A percentile compares a stretch with the other conserved stretches of the same genome.
Conservation (phyloP, 1,140 invertebrate species). For the Berghia stephanieae region DNA sequence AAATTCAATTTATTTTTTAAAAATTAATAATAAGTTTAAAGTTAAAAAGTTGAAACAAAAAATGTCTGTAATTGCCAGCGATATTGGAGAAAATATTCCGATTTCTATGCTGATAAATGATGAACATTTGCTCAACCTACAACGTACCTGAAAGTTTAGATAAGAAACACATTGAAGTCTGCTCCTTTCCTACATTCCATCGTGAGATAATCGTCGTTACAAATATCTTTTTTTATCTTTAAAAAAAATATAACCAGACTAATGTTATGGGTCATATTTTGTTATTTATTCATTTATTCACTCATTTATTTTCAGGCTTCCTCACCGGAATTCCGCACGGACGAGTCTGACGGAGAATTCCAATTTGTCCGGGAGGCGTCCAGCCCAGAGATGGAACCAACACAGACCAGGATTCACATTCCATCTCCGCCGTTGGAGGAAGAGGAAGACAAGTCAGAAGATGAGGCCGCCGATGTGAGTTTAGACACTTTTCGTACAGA, state of each 20-base stretch:
- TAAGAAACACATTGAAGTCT: too few species aligned
- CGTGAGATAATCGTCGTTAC: too few species aligned
- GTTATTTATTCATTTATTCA: neutral
- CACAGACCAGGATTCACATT: neutral
- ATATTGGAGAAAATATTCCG: too few species aligned
- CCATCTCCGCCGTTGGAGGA: constrained; percentile 23
- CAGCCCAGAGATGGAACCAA: constrained; percentile 26
- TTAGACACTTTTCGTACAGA: neutral
- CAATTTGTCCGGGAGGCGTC: constrained; percentile 43
- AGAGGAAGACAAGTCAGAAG: constrained; percentile 28
- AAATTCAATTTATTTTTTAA: too few species aligned
- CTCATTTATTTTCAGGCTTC: constrained; percentile 30
- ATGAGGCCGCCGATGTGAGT: constrained; percentile 28
- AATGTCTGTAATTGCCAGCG: too few species aligned
- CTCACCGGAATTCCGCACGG: constrained; percentile 31
- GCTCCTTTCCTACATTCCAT: too few species aligned
- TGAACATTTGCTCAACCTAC: too few species aligned
- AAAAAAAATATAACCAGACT: neutral
- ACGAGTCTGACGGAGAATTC: constrained; percentile 42
- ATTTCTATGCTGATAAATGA: too few species aligned
- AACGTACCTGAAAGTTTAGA: too few species aligned
- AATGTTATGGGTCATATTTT: neutral
- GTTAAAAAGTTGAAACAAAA: too few species aligned
- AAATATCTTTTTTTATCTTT: neutral
- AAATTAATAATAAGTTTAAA: too few species aligned